These are phyloP conservation scores for Metacarcinus magister DNA, from an alignment of 2,888 invertebrate species.

Conservation along the genomic window DNA sequence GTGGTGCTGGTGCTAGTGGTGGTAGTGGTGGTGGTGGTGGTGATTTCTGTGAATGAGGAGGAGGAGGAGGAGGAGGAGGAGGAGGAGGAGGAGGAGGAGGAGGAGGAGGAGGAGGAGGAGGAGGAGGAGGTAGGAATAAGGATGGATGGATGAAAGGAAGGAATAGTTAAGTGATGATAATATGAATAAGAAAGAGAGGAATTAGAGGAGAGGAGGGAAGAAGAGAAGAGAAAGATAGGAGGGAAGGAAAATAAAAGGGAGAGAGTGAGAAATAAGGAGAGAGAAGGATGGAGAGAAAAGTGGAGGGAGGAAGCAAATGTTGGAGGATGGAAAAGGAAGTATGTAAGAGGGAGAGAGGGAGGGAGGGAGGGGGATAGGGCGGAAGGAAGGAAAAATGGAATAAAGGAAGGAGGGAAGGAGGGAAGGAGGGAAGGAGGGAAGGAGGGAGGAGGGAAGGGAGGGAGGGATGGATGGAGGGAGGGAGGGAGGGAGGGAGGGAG, in stretches of 20 bases:
- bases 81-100: background rate
- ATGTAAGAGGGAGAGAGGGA: background rate
- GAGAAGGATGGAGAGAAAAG: background rate
- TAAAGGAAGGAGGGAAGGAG: background rate
- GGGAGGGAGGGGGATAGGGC: background rate
- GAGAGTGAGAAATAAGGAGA: background rate
- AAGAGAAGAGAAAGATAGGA: no score
- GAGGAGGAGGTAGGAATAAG: background rate
- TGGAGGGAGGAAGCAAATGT: background rate
- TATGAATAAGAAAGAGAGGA: no score
- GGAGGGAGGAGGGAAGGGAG: background rate
- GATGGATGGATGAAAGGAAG: background rate
- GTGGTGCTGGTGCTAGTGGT: background rate
- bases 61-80: background rate
- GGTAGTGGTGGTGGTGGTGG: slow-evolving; percentile 18
- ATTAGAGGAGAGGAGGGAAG: no score
- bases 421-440: background rate
- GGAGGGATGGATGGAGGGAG: background rate
- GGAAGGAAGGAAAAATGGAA: background rate
- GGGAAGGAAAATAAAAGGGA: background rate
- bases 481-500: background rate
- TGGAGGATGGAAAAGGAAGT: background rate
- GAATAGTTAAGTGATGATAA: no score
- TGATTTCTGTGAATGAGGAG: background rate
- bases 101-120: background rate